These are phyloP conservation scores for Phylloscopus whistleri DNA, from an alignment of 2,113 vertebrate species.

Conservation along the genomic window DNA sequence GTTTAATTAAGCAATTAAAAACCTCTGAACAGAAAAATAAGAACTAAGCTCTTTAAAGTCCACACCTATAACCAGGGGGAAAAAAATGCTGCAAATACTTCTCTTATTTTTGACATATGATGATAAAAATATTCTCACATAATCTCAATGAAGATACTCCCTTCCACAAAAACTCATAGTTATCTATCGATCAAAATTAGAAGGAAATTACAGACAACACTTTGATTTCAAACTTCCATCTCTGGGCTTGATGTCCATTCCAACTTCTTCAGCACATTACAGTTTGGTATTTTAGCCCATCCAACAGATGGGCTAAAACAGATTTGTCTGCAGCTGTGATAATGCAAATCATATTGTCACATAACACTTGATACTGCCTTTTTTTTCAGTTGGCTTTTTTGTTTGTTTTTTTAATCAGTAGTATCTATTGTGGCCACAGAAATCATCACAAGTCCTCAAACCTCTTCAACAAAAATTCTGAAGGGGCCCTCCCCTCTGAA, in stretches of 20 bases:
- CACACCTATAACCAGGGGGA: neutral
- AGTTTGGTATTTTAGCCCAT: neutral
- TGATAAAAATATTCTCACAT: neutral
- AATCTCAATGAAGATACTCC: neutral
- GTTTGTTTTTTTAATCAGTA: neutral
- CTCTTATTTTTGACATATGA: neutral
- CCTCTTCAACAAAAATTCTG: neutral
- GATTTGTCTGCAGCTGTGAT: neutral
- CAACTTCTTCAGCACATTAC: neutral
- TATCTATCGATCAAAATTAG: neutral
- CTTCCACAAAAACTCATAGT: neutral
- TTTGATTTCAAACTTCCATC: neutral
- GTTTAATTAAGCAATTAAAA: neutral
- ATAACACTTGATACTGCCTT: neutral
- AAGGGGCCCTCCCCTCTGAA: neutral
- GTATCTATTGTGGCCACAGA: neutral
- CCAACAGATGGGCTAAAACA: neutral
- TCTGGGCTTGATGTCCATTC: neutral
- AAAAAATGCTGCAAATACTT: neutral
- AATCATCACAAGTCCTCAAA: neutral
- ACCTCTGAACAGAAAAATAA: neutral
- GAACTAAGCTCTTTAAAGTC: neutral
- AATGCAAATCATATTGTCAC: neutral
- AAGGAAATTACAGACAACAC: rapidly evolving
- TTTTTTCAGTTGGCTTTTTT: neutral